Conservation (phyloP, 2,113 vertebrate genomes). For the Arenaria interpres region DNA sequence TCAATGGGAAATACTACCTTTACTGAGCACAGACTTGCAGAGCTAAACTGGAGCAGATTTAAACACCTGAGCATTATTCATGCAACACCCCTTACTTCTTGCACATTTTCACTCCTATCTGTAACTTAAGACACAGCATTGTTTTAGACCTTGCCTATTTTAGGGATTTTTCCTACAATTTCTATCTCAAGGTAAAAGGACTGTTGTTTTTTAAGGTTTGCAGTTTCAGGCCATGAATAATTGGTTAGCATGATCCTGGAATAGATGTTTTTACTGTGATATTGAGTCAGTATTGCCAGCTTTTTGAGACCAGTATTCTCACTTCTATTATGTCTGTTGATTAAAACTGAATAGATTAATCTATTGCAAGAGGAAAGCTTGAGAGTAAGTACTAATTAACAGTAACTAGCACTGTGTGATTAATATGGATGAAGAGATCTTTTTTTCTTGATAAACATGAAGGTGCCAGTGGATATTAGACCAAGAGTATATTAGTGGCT, state of each 20-base stretch:
- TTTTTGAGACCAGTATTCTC: not conserved
- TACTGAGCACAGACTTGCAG: not conserved
- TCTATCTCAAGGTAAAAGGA: not conserved
- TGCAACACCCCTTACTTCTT: not conserved
- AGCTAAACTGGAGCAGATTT: not conserved
- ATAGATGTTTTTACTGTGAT: not conserved
- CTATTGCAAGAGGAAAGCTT: not conserved
- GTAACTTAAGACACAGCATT: not conserved
- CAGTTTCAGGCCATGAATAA: not conserved
- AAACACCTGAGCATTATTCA: not conserved
- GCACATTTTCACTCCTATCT: not conserved
- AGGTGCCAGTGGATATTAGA: conserved; percentile 9
- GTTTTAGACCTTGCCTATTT: not conserved
- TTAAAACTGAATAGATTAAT: not conserved
- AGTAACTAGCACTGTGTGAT: conserved; percentile 3
- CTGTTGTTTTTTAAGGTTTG: not conserved
- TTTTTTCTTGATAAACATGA: conserved; percentile 3
- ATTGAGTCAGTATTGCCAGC: not conserved
- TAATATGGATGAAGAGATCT: conserved; percentile 49
- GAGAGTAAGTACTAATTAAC: conserved; percentile 37
- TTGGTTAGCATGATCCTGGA: not conserved
- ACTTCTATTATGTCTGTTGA: not conserved
- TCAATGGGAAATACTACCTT: not conserved
- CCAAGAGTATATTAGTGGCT: not conserved
- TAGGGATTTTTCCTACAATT: not conserved